phyloP scores from a whole-genome alignment of 2,888 invertebrate genomes.

The Heliconius erato region DNA sequence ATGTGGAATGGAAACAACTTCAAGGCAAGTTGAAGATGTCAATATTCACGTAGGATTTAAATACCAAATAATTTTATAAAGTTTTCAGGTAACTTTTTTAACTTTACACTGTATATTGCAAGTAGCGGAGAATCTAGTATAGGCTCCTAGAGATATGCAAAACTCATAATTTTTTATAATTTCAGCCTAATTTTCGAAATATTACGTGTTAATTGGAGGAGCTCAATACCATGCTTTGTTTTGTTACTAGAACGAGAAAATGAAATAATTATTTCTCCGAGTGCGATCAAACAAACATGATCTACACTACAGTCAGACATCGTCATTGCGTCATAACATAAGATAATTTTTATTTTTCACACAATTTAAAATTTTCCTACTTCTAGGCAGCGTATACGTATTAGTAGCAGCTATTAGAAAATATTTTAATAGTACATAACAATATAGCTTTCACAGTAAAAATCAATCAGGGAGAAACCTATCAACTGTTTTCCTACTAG shows the following conservation, averaged over 20 bases:
- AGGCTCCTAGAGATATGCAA: too few species aligned
- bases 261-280: too few species aligned
- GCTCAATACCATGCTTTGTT: neutral
- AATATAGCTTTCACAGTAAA: neutral
- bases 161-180: too few species aligned
- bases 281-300: neutral
- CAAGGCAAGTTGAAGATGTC: neutral
- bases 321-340: neutral
- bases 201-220: neutral
- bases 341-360: neutral
- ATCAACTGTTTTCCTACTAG: conserved; percentile 34
- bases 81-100: neutral
- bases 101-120: neutral
- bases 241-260: neutral
- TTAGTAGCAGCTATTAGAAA: neutral
- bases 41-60: neutral
- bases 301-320: neutral
- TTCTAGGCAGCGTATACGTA: neutral
- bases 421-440: neutral
- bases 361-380: neutral
- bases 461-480: conserved; percentile 42
- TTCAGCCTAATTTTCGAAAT: too few species aligned
- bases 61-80: neutral
- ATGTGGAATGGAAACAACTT: neutral
- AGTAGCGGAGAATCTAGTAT: too few species aligned